phyloP scores from a whole-genome alignment of 2,797 vertebrate species.

The Lycodopsis pacificus region DNA sequence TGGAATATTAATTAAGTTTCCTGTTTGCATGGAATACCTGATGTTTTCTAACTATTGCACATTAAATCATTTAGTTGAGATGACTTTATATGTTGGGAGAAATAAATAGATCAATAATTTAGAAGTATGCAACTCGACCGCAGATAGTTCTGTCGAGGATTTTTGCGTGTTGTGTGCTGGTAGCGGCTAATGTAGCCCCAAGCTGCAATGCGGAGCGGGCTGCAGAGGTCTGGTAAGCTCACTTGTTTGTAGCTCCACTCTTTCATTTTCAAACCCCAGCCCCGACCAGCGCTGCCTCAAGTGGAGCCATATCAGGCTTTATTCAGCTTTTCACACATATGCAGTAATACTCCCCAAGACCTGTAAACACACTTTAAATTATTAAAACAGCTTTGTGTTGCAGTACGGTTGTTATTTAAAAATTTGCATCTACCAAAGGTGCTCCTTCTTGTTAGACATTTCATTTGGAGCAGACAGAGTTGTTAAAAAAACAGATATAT shows the following conservation, averaged over 20 bases:
- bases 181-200: not conserved
- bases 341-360: not conserved
- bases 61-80: constrained; percentile 13
- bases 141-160: not conserved
- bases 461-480: not conserved
- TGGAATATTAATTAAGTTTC: constrained; percentile 48
- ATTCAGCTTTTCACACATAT: not conserved
- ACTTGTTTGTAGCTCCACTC: not conserved
- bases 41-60: constrained; percentile 7
- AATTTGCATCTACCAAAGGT: not conserved
- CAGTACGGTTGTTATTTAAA: not conserved
- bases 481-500: not conserved
- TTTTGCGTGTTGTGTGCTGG: not conserved
- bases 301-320: not conserved
- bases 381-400: not conserved
- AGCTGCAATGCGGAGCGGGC: not conserved
- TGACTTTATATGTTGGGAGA: not conserved
- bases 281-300: not conserved
- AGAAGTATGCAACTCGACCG: not conserved
- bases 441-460: not conserved
- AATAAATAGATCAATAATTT: not conserved
- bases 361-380: not conserved
- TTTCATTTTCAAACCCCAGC: not conserved
- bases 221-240: not conserved
- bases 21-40: constrained; percentile 24